These are phyloP conservation scores for Schizopygopsis malacanthus DNA, from an alignment of 2,797 vertebrate species.

Conservation along the genomic window DNA sequence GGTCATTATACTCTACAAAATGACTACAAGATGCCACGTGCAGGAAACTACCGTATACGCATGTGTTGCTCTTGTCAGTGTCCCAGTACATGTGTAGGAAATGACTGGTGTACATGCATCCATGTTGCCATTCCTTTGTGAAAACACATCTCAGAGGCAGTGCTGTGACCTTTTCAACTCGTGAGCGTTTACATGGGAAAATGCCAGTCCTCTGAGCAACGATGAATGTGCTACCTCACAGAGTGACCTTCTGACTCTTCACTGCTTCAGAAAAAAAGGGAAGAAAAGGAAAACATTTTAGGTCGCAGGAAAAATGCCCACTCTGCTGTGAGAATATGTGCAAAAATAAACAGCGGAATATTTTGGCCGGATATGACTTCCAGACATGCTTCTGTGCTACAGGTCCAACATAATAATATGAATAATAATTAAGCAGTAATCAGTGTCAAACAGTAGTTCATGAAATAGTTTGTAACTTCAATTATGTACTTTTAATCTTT, in stretches of 20 bases:
- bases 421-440: constrained; percentile 6
- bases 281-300: constrained; percentile 84
- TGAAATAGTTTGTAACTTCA: background rate
- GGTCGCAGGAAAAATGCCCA: constrained; percentile 79
- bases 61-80: constrained; percentile 4
- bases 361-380: constrained; percentile 74
- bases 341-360: constrained; percentile 89
- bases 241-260: constrained; percentile 80
- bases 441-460: constrained; percentile 15
- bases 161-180: constrained; percentile 65
- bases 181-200: constrained; percentile 86
- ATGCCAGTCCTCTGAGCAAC: constrained; percentile 85
- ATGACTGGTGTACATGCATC: constrained; percentile 25
- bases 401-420: constrained; percentile 62
- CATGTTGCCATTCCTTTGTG: constrained; percentile 10
- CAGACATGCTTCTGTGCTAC: constrained; percentile 77
- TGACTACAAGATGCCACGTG: background rate
- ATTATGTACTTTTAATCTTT: background rate
- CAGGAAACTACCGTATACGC: background rate
- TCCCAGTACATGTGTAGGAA: background rate
- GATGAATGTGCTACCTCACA: constrained; percentile 87
- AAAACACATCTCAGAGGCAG: constrained; percentile 32
- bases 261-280: constrained; percentile 62
- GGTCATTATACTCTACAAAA: constrained; percentile 28
- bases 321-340: constrained; percentile 83